Conservation (phyloP, 2,888 invertebrate genomes). For the Eupithecia inturbata region DNA sequence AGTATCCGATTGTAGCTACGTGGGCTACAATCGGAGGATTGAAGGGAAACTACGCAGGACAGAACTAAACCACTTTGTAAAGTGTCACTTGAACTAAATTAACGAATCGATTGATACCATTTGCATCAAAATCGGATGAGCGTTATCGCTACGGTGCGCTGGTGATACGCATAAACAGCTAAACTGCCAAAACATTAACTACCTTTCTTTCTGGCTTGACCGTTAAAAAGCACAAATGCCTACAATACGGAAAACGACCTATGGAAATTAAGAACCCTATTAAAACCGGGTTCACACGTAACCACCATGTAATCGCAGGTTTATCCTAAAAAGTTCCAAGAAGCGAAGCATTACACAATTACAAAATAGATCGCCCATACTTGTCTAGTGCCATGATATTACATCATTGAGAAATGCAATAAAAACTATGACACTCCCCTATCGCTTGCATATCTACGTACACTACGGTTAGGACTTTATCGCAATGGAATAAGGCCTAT, state of each 20-base stretch:
- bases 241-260: not conserved
- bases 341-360: slow-evolving; percentile 38
- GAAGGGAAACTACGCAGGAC: too few species aligned
- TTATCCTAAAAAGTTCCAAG: slow-evolving; percentile 35
- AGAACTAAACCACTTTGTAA: too few species aligned
- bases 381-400: slow-evolving; percentile 52
- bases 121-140: too few species aligned
- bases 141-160: too few species aligned
- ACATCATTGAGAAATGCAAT: slow-evolving; percentile 63
- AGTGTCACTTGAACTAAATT: too few species aligned
- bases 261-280: not conserved
- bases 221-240: not conserved
- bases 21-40: too few species aligned
- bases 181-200: not conserved
- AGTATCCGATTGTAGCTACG: too few species aligned
- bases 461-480: slow-evolving; percentile 12
- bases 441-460: slow-evolving; percentile 36
- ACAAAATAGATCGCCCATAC: slow-evolving; percentile 37
- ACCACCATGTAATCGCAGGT: slow-evolving; percentile 29
- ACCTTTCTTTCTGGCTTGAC: not conserved
- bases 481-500: slow-evolving; percentile 4
- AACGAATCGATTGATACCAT: too few species aligned
- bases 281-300: slow-evolving; percentile 7
- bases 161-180: too few species aligned
- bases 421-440: slow-evolving; percentile 49